Evolutionary conservation across 2,888 invertebrate genomes (phyloP), one percentile per base, ranked within the genome.

Genomic region (Melieria omissa): DNA sequence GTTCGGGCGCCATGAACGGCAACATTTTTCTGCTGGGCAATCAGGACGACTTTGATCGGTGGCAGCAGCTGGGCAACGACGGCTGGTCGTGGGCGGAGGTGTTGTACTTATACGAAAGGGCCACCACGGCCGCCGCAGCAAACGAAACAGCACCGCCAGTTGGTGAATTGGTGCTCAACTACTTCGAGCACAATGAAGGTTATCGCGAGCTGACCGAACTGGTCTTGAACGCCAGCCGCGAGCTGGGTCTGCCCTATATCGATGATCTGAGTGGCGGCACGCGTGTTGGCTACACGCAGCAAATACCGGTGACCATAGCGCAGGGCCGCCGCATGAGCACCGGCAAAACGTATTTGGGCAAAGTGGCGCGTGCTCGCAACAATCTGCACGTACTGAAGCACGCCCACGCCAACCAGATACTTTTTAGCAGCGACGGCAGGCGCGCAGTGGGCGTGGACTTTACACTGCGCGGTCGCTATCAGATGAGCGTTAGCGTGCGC

Each of bases 1-100:
- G 92, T 8, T 89, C 89, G 0, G 90, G 90, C 63, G 88, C 89
- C 3, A 86, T 91, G 29, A 92, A 91, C 80, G 90, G 89, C 58
- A 91, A 91, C 89, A 85, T 91, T 66, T 91, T 90, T 79, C 86
- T 91, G 4, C 87, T 90, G 55, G 91, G 91, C 0, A 89, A 89
- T 77, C 85, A 83, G 0, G 80, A 82, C 7, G 90, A 91, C 79
- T 92, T 88, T 74, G 86, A 89, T 61, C 82, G 86, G 65, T 92
- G 92, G 91, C 87, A 88, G 62, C 81, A 82, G 1, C 78, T 85
- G 46, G 90, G 90, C 12, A 90, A 90, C 75, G 49, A 77, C 0
- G 88, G 88, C 5, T 91, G 91, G 91, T 88, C 88, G 55, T 91
- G 90, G 82, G 87, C 90, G 0, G 81, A 88, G 5, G 85, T 88